A percentile compares a stretch with the other conserved stretches of the same genome.
Conservation (phyloP, 2,797 vertebrate species). For the Ctenosaura bakeri region DNA sequence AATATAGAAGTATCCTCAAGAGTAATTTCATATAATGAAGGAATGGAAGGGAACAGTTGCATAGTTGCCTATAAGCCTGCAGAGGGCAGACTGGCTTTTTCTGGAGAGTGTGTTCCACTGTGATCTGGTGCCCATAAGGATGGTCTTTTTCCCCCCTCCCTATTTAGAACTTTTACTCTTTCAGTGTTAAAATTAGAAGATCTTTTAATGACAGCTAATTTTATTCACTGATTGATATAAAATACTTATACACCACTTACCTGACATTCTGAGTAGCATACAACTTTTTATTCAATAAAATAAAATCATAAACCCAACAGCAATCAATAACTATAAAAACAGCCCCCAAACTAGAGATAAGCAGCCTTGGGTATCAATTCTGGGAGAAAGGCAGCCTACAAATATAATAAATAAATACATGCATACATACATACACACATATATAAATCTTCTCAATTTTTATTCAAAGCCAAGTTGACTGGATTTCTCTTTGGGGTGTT, state of each 20-base stretch:
- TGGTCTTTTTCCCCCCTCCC: not conserved
- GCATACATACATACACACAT: too few relatives aligned
- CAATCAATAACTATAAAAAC: not conserved
- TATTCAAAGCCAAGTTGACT: too few relatives aligned
- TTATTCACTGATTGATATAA: slow-evolving; percentile 67
- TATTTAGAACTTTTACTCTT: not conserved
- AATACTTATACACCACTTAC: slow-evolving; percentile 17
- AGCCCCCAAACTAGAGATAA: not conserved
- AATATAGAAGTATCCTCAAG: not conserved
- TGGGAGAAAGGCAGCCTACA: too few relatives aligned
- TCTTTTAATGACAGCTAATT: slow-evolving; percentile 66
- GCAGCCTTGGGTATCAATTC: too few relatives aligned
- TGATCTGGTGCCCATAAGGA: not conserved
- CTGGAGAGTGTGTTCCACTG: slow-evolving; percentile 20
- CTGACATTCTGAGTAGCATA: not conserved
- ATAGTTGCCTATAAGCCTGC: not conserved
- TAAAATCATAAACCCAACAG: not conserved
- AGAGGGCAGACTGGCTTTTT: slow-evolving; percentile 44
- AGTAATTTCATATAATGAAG: not conserved
- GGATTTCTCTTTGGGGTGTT: too few relatives aligned
- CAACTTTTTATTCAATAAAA: not conserved
- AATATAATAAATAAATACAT: too few relatives aligned
- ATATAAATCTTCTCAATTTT: too few relatives aligned
- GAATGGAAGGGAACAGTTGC: slow-evolving; percentile 17
- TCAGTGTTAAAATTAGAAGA: slow-evolving; percentile 56